Evolutionary conservation across 92 coral and sea anemone genomes (phyloP).

Genomic region (Heteractis magnifica): DNA sequence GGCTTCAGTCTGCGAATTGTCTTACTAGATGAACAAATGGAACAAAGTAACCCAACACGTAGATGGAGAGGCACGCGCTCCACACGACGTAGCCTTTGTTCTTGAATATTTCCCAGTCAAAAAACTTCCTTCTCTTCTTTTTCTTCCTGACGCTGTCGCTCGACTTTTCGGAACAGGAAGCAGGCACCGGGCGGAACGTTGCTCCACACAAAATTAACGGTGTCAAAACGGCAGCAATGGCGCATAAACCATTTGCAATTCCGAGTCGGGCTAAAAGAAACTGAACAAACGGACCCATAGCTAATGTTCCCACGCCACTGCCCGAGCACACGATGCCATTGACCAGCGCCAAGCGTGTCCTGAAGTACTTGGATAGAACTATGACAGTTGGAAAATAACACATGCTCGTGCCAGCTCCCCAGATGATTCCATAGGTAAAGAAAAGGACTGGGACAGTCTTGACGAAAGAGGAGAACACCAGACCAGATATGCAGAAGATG

Average conservation of each 20-base stretch:
- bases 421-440: conserved; percentile 78
- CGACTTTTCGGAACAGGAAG: conserved; percentile 40
- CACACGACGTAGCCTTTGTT: conserved; percentile 80
- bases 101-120: conserved; percentile 80
- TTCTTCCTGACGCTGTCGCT: conserved; percentile 13
- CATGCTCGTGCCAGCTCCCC: conserved; percentile 89
- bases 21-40: conserved; percentile 98
- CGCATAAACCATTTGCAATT: conserved; percentile 59
- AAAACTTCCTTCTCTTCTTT: conserved; percentile 48
- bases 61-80: conserved; percentile 68
- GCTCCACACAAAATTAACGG: conserved; percentile 65
- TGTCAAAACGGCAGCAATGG: conserved; percentile 59
- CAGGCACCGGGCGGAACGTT: conserved; percentile 65
- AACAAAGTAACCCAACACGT: conserved; percentile 88
- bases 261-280: conserved; percentile 50
- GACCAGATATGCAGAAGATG: conserved; percentile 66
- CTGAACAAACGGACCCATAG: conserved; percentile 69
- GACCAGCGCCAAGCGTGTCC: conserved; percentile 74
- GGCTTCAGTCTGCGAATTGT: neutral
- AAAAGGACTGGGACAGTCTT: conserved; percentile 71
- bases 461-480: conserved; percentile 71
- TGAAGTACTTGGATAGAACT: conserved; percentile 79
- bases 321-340: conserved; percentile 87
- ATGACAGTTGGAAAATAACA: conserved; percentile 84
- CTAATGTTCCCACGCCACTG: conserved; percentile 82